These are phyloP conservation scores for Thripadectes ignobilis DNA, from an alignment of 2,797 vertebrate genomes.

Conservation along the genomic window DNA sequence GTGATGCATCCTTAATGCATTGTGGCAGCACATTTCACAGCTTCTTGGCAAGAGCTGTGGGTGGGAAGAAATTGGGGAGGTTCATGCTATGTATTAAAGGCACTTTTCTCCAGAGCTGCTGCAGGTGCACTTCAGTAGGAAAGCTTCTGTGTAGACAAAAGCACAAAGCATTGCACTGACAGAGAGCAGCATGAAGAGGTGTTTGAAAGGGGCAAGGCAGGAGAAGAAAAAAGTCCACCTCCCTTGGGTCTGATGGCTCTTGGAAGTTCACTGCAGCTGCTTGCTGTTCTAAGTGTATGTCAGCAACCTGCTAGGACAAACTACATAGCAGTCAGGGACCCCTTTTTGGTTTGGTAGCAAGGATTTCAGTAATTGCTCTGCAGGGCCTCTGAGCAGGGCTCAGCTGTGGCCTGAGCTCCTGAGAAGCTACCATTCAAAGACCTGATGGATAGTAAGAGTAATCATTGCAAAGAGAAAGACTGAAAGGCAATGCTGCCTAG, in stretches of 20 bases:
- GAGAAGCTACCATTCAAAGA: neutral
- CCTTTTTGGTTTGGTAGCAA: neutral
- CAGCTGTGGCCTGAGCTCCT: neutral
- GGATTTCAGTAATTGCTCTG: neutral
- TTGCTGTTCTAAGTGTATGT: neutral
- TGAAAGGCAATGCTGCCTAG: neutral
- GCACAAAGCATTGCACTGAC: neutral
- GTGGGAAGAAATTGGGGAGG: neutral
- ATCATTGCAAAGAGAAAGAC: neutral
- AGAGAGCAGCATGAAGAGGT: neutral
- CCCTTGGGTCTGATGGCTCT: neutral
- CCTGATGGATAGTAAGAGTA: neutral
- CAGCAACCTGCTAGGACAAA: neutral
- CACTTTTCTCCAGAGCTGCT: neutral
- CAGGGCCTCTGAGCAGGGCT: neutral
- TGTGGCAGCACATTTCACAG: neutral
- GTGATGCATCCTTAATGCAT: neutral
- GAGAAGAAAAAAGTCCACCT: neutral
- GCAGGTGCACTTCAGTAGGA: neutral
- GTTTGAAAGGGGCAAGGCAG: neutral
- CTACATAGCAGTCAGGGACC: neutral
- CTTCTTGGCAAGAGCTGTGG: neutral
- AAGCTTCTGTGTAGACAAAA: neutral
- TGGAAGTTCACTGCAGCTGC: neutral
- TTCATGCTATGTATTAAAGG: neutral